Conservation (phyloP, 2,797 vertebrate genomes). For the Myoxocephalus aenaeus region DNA sequence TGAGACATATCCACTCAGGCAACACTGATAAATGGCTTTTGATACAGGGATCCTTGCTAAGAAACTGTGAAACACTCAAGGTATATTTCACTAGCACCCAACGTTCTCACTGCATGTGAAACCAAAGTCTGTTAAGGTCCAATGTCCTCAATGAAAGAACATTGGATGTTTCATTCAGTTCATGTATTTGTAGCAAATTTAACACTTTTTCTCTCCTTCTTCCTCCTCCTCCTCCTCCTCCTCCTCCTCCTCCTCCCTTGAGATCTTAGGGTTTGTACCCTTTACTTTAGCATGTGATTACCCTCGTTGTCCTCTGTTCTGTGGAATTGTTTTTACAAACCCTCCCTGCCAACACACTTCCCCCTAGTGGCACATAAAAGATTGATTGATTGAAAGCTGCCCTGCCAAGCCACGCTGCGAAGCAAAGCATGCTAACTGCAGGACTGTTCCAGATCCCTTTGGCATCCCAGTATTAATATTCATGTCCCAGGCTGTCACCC, state of each 20-base stretch:
- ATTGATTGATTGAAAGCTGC: constrained; percentile 65
- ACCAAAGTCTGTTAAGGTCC: constrained; percentile 11
- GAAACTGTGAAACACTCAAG: constrained; percentile 29
- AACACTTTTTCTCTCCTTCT: no score
- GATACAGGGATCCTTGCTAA: constrained; percentile 15
- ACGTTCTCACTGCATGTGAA: constrained; percentile 20
- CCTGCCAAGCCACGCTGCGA: constrained; percentile 51
- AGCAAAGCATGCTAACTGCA: constrained; percentile 55
- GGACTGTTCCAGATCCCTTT: constrained; percentile 57
- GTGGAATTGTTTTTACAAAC: constrained; percentile 44
- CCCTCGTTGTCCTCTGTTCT: constrained; percentile 30
- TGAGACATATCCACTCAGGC: constrained; percentile 46
- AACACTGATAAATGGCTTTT: constrained; percentile 52
- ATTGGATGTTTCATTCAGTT: constrained; percentile 33
- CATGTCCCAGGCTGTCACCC: constrained; percentile 66
- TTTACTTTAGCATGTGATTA: constrained; percentile 25
- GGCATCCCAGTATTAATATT: constrained; percentile 68
- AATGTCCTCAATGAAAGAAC: constrained; percentile 24
- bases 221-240: no score
- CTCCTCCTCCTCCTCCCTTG: no score
- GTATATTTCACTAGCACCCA: constrained; percentile 31
- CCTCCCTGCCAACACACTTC: constrained; percentile 42
- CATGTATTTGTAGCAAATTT: constrained; percentile 16
- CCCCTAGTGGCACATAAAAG: constrained; percentile 55
- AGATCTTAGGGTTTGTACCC: constrained; percentile 8